Evolutionary conservation across 2,888 invertebrate species (phyloP), one percentile per base, ranked within the genome.

Genomic region (Cataglyphis altisquamis): DNA sequence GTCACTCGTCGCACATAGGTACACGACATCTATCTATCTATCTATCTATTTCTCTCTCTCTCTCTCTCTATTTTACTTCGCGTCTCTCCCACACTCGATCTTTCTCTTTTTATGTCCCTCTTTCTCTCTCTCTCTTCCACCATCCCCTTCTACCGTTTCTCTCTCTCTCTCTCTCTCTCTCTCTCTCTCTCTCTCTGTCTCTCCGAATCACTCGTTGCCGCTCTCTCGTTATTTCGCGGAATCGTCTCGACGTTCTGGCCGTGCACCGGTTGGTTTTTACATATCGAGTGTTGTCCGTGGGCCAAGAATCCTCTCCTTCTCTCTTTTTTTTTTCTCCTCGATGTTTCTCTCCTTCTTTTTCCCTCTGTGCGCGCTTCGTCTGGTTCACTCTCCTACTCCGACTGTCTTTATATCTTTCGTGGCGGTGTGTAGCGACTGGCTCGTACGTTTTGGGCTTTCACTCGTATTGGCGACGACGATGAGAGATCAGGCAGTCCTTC

Each of bases 1-100:
- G 85, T 86, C 86, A 86, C 86, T 85, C 72, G 63, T 48, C 70
- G 86, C 84, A 77, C 84, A n/a, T 88, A 86, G 60, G 86, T 86
- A 85, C 68, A 87, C 87, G 81, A 84, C 84, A 87, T 84, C 87
- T 88, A 29, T 29, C 36, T 36, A 86, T 84, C 85, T 82, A 70
- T 85, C 77, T 63, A 41, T 62, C 84, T 75, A 39, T 86, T 66
- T 82, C 75, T 74, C 60, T 70, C 25, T 62, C 84, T 29, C 29
- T 29, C 29, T 29, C 62, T 55, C 60, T 63, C 72, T n/a, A 32
- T 70, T 70, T 83, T 45, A 55, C 45, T 81, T 62, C 12, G 36
- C 68, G 72, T 73, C 63, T 75, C 64, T 75, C 66, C 57, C 41
- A 63, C 48, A 75, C 66, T 83, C 52, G 74, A 21, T 73, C 60